phyloP scores from a whole-genome alignment of 1,140 invertebrate genomes.

The Zaprionus ghesquierei region DNA sequence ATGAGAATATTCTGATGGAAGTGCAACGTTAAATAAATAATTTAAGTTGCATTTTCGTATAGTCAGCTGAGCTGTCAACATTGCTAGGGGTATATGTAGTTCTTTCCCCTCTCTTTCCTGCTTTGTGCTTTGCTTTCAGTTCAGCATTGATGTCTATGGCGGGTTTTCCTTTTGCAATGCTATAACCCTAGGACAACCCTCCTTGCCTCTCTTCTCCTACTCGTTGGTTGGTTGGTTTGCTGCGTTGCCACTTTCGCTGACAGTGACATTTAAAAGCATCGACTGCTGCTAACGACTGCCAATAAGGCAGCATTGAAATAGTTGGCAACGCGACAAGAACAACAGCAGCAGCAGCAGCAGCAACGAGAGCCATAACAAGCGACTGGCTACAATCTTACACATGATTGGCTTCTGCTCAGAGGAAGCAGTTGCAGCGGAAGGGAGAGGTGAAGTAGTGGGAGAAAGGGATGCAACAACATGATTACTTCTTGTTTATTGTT shows the following conservation, averaged over 20 bases:
- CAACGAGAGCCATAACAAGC: slow-evolving; percentile 15
- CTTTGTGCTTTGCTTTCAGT: slow-evolving; percentile 27
- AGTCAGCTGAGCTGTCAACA: slow-evolving; percentile 15
- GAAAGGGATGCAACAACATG: slow-evolving; percentile 58
- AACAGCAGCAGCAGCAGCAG: slow-evolving; percentile 13
- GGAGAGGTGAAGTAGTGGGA: background rate
- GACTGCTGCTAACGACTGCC: slow-evolving; percentile 43
- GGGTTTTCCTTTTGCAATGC: background rate
- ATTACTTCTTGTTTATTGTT: slow-evolving; percentile 80
- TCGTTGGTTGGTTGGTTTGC: too few species aligned
- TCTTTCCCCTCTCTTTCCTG: background rate
- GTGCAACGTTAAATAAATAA: background rate
- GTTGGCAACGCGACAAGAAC: slow-evolving; percentile 29
- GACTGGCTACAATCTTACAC: slow-evolving; percentile 57
- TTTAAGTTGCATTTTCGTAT: slow-evolving; percentile 6
- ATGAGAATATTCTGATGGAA: background rate
- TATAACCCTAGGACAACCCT: background rate
- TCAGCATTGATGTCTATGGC: slow-evolving; percentile 1
- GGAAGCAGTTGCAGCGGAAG: background rate
- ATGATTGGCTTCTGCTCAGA: slow-evolving; percentile 70
- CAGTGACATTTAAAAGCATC: slow-evolving; percentile 49
- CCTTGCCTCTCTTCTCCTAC: background rate
- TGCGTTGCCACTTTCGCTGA: slow-evolving; percentile 45
- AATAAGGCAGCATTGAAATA: slow-evolving; percentile 47
- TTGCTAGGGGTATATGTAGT: background rate